phyloP scores from a whole-genome alignment of 2,888 invertebrate genomes.

The Pammene fasciana region DNA sequence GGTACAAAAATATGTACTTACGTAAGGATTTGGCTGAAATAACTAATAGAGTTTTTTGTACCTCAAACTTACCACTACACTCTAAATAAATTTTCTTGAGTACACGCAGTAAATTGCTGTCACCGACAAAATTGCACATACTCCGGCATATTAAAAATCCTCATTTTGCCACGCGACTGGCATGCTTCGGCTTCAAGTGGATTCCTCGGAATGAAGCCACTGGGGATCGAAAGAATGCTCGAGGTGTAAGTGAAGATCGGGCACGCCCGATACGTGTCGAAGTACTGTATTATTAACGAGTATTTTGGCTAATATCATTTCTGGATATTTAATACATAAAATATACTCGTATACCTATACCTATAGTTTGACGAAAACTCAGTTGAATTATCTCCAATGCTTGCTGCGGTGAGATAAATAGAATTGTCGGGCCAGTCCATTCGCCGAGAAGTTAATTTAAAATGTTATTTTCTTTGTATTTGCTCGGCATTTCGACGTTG shows the following conservation, averaged over 20 bases:
- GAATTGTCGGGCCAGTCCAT: too few relatives aligned
- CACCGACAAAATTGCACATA: constrained; percentile 19
- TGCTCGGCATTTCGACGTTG: too few relatives aligned
- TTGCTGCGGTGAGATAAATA: too few relatives aligned
- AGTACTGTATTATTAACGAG: background rate
- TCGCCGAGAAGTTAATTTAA: too few relatives aligned
- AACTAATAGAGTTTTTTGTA: too few relatives aligned
- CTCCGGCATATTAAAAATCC: constrained; percentile 14
- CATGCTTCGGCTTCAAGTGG: constrained; percentile 27
- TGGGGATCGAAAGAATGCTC: background rate
- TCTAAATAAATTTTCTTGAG: background rate
- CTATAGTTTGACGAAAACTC: too few relatives aligned
- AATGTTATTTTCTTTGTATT: too few relatives aligned
- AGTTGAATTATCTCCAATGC: too few relatives aligned
- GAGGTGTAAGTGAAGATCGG: constrained; percentile 1
- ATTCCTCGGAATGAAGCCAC: constrained; percentile 21
- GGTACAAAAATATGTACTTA: too few relatives aligned
- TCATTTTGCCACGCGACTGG: constrained; percentile 3
- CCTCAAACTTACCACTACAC: background rate
- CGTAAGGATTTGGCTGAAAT: too few relatives aligned
- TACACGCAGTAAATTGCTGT: constrained; percentile 21
- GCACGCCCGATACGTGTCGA: constrained; percentile 16
- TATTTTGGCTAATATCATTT: background rate
- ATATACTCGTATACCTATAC: too few relatives aligned
- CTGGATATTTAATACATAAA: too few relatives aligned